Evolutionary conservation across 2,888 invertebrate genomes (phyloP).

Genomic region (Gymnosoma rotundatum): DNA sequence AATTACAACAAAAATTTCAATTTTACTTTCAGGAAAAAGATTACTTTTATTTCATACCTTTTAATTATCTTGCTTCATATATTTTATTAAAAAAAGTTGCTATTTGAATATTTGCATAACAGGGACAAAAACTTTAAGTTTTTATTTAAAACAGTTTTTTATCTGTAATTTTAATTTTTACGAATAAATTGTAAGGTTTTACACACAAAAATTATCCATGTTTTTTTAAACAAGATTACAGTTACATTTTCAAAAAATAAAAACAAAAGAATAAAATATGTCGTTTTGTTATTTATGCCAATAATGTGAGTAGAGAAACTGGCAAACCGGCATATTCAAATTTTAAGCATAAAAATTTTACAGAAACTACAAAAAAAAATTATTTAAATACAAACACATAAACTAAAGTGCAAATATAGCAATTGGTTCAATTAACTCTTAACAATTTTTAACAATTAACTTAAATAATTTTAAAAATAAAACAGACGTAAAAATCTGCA

Average conservation of each 20-base stretch:
- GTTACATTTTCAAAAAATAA: conserved; percentile 22
- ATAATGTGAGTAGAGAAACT: conserved; percentile 45
- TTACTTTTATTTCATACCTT: too few relatives aligned
- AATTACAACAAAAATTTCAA: too few relatives aligned
- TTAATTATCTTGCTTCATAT: too few relatives aligned
- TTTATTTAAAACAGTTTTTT: too few relatives aligned
- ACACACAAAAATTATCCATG: conserved; percentile 31
- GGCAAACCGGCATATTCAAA: conserved; percentile 24
- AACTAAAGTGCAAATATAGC: conserved; percentile 19
- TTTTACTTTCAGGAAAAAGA: too few relatives aligned
- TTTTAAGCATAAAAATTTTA: neutral
- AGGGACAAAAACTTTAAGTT: too few relatives aligned
- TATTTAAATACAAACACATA: neutral
- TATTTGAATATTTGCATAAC: too few relatives aligned
- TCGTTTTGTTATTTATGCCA: conserved; percentile 1
- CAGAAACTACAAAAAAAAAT: neutral
- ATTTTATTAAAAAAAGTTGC: too few relatives aligned
- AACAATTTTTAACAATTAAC: conserved; percentile 51
- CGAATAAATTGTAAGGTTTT: neutral
- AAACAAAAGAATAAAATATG: conserved; percentile 1
- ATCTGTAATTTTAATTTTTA: too few relatives aligned
- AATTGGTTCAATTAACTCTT: conserved; percentile 68
- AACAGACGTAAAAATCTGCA: conserved; percentile 1
- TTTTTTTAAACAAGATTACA: conserved; percentile 43
- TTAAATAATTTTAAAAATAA: conserved; percentile 39